Evolutionary conservation across 2,888 invertebrate genomes (phyloP), one percentile per base, ranked within the genome.

Genomic region (Lysandra coridon): DNA sequence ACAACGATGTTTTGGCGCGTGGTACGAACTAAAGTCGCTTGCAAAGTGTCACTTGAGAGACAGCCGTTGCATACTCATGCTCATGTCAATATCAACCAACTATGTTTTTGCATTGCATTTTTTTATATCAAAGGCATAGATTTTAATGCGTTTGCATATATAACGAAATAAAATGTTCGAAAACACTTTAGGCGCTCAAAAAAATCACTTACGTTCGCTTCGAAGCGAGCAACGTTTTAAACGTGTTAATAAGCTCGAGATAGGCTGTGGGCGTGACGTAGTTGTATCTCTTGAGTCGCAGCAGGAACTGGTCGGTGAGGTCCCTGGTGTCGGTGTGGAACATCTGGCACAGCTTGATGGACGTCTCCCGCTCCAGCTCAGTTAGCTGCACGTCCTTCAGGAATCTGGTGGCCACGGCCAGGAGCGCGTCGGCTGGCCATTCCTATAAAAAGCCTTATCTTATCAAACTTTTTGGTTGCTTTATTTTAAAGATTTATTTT

Each of bases 241-340:
- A 99, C 60, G 98, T 98, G 86, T 96, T 97, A 83, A 99, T 98
- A 86, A 99, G 95, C 87, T 99, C 98, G 83, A 99, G 93, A 88
- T 98, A 99, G 0, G 98, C 98, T 0, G 98, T 98, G 0, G 99
- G 98, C 0, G 99, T 99, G 0, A 99, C 98, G 88, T 99, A 98
- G 88, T 97, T 98, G 84, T 96, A 96, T 82, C 98, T 95, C 81
- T 96, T 96, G 79, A 98, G 91, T 4, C 93, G 85, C 33, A 90
- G 81, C n/a, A 90, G 83, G 88, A 96, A 98, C 86, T 96, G 96
- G 0, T 91, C 89, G 0, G 98, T 97, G 53, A 98, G 90, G 7
- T 89, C 90, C 88, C 97, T 96, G 0, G 98, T 98, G 44, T 98
- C 97, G 0, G 96, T 97, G 89, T 99, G 98, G 90, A 99, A 98